Conservation (phyloP, 2,888 invertebrate genomes). For the Ommatoiulus sabulosus region DNA sequence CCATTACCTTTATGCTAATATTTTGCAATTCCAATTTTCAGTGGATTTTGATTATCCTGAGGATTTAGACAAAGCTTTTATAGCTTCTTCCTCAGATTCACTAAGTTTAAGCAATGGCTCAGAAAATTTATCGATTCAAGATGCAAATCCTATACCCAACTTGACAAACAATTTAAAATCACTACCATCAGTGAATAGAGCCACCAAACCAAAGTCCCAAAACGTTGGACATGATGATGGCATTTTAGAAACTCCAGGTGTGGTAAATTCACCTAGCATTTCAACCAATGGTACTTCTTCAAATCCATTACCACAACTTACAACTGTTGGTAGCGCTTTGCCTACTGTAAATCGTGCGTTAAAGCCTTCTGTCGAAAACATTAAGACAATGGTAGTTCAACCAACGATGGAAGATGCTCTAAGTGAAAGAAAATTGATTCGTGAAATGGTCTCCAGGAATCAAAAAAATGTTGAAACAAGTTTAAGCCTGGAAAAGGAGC, state of each 20-base stretch:
- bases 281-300: not conserved
- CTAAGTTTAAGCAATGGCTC: not conserved
- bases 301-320: not conserved
- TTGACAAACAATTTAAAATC: not conserved
- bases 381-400: not conserved
- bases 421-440: not conserved
- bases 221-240: not conserved
- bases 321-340: not conserved
- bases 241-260: not conserved
- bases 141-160: not conserved
- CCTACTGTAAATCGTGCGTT: conserved; percentile 35
- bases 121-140: not conserved
- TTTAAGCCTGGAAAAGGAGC: conserved; percentile 38
- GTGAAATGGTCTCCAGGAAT: conserved; percentile 8
- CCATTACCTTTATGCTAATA: not conserved
- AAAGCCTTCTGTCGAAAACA: not conserved
- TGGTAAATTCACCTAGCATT: not conserved
- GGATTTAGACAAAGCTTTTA: conserved; percentile 54
- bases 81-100: conserved; percentile 9
- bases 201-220: conserved; percentile 52
- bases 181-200: conserved; percentile 50
- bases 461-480: conserved; percentile 24
- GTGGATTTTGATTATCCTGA: conserved; percentile 56
- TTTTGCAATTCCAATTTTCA: conserved; percentile 32
- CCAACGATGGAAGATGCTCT: not conserved